phyloP scores from a whole-genome alignment of 2,797 vertebrate genomes.

The Manis crassicaudata region DNA sequence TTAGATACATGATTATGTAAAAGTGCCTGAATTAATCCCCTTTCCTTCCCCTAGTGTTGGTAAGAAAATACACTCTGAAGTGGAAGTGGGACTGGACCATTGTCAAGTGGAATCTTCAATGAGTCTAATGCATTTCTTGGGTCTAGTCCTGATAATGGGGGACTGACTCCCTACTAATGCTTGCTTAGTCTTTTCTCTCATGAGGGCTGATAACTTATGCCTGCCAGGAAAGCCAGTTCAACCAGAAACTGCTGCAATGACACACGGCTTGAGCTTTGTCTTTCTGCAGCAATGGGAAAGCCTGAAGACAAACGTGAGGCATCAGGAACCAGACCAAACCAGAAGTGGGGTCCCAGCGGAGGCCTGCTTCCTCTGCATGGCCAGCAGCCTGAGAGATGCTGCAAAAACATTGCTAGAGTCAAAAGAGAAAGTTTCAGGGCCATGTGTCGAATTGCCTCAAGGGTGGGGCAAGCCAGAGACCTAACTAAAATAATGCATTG shows the following conservation, averaged over 20 bases:
- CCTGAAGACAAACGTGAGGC: not conserved
- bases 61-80: not conserved
- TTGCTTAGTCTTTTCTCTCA: not conserved
- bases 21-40: not conserved
- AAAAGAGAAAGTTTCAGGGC: not conserved
- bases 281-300: not conserved
- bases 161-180: not conserved
- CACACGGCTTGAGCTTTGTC: not conserved
- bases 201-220: not conserved
- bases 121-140: not conserved
- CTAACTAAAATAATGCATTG: not conserved
- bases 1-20: conserved; percentile 33
- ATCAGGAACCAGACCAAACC: not conserved
- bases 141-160: not conserved
- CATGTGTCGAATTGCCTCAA: not conserved
- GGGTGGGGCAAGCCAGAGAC: not conserved
- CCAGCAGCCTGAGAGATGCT: not conserved
- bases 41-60: not conserved
- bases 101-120: not conserved
- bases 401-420: not conserved
- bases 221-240: not conserved
- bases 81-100: not conserved
- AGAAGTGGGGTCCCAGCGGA: not conserved
- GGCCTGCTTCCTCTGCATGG: not conserved
- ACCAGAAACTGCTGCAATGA: not conserved